Evolutionary conservation across 2,113 vertebrate genomes (phyloP), one percentile per base, ranked within the genome.

Genomic region (Chitala chitala): DNA sequence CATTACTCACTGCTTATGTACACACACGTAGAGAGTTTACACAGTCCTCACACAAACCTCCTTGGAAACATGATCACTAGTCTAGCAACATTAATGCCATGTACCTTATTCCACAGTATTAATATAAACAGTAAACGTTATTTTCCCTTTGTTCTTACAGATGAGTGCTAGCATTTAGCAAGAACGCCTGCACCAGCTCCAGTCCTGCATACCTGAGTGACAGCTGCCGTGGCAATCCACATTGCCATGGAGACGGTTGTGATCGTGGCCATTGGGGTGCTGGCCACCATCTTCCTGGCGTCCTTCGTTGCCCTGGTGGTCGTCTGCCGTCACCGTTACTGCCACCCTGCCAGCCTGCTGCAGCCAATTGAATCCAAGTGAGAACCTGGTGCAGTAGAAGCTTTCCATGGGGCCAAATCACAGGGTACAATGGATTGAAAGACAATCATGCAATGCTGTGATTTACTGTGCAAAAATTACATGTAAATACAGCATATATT

Each of bases 221-320:
- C 72, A 61, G 77, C 58, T 56, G 4, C 7, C 42, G 81, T 66
- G 6, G 68, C 24, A 61, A 69, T 75, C 59, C 58, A 3, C 29
- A 74, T 87, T 54, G 74, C 81, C 87, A 99, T 99, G 96, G 96
- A 98, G 89, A 97, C 94, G 0, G 96, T 98, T 76, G 96, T 98
- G 87, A 98, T 99, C 0, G 93, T 98, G 70, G 96, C 95, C 83
- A 98, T 98, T 1, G 93, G 95, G 12, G 94, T 98, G 73, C 79
- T 98, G 85, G 94, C 95, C 80, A 95, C 95, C 85, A 94, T 99
- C 79, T 99, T 99, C 82, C 88, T 99, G 90, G 95, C 95, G 0
- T 98, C 96, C 0, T 95, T 99, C 0, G 84, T 94, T 75, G 95
- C 95, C 0, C 90, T 99, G 86, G 93, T 99, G 80, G 89, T 95